phyloP scores from a whole-genome alignment of 1,140 invertebrate species.

The Phortica variegata region DNA sequence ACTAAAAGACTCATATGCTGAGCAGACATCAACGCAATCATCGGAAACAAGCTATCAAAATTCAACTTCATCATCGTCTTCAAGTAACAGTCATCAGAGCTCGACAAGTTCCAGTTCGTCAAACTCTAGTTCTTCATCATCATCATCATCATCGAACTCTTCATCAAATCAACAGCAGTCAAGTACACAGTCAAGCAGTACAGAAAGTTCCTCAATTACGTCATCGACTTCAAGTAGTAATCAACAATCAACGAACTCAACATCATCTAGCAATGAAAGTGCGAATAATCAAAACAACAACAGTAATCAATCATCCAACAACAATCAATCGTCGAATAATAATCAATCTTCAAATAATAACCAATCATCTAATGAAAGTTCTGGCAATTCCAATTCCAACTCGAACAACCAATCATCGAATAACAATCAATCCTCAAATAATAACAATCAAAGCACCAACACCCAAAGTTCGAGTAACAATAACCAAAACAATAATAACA shows the following conservation, averaged over 20 bases:
- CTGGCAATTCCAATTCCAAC: conserved; percentile 9
- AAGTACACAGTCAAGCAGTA: conserved; percentile 8
- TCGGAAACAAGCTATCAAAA: conserved; percentile 46
- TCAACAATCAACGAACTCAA: conserved; percentile 19
- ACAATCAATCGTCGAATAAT: conserved; percentile 16
- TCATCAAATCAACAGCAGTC: conserved; percentile 13
- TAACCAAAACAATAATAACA: conserved; percentile 10
- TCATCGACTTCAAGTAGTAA: conserved; percentile 12
- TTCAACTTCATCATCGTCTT: conserved; percentile 57
- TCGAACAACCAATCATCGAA: conserved; percentile 13
- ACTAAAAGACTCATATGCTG: conserved; percentile 45
- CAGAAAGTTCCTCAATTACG: conserved; percentile 10
- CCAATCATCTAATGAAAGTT: conserved; percentile 12
- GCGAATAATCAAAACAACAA: conserved; percentile 3
- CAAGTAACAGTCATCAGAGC: conserved; percentile 45
- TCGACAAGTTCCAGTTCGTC: conserved; percentile 25
- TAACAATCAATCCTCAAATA: conserved; percentile 20
- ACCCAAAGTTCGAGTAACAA: conserved; percentile 21
- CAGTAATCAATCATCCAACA: conserved; percentile 14
- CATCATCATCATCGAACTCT: conserved; percentile 24
- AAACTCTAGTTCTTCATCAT: conserved; percentile 43
- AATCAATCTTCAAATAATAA: conserved; percentile 23
- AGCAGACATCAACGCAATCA: conserved; percentile 38
- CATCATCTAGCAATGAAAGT: conserved; percentile 9
- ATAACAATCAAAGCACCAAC: too few relatives aligned